Percentiles rank a stretch among this genome's conserved stretches.
Conservation (phyloP, 2,113 vertebrate genomes). For the Pteruthius melanotis region DNA sequence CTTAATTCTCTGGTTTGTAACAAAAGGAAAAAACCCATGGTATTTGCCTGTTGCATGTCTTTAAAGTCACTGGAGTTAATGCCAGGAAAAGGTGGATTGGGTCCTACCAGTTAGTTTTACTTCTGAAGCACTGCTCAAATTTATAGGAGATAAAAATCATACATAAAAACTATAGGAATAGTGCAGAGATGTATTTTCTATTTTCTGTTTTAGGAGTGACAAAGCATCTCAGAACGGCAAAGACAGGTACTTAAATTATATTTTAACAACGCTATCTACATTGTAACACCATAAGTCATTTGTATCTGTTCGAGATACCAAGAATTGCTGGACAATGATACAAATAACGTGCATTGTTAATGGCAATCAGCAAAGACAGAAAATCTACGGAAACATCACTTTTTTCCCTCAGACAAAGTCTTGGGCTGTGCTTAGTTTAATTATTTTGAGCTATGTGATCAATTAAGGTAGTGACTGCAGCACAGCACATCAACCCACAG, state of each 20-base stretch:
- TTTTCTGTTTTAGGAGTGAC: neutral
- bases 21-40: neutral
- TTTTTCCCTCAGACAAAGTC: neutral
- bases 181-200: neutral
- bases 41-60: neutral
- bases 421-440: neutral
- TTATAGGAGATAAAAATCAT: neutral
- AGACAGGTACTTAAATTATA: neutral
- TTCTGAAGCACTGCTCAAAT: neutral
- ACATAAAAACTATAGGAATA: neutral
- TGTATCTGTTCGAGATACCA: neutral
- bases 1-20: neutral
- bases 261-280: neutral
- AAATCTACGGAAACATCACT: neutral
- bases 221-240: neutral
- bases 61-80: neutral
- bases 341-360: neutral
- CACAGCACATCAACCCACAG: neutral
- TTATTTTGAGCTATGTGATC: neutral
- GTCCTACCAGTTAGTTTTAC: neutral
- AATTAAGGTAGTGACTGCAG: neutral
- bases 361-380: neutral
- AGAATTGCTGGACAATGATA: neutral
- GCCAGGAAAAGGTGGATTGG: neutral
- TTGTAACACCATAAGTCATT: neutral